phyloP scores from a whole-genome alignment of 2,888 invertebrate species.

The Drosophila melanosoma region DNA sequence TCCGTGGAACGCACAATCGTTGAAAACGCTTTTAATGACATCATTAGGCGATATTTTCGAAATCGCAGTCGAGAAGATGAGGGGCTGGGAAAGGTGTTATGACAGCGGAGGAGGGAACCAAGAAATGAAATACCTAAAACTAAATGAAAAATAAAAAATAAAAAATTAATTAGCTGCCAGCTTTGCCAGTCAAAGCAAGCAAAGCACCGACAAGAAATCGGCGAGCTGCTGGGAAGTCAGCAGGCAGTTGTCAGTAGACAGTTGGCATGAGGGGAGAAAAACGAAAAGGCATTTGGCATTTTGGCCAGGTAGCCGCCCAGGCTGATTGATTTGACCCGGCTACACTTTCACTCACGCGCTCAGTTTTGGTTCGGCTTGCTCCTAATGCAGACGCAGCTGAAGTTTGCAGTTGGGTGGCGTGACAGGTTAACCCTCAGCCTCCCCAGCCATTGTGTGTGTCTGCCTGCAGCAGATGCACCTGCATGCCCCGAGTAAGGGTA shows the following conservation, averaged over 20 bases:
- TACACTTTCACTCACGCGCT: constrained; percentile 58
- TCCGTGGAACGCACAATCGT: constrained; percentile 52
- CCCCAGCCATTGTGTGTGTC: constrained; percentile 46
- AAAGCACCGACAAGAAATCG: constrained; percentile 1
- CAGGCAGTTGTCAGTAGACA: neutral
- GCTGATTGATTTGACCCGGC: constrained; percentile 77
- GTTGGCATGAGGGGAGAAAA: constrained; percentile 14
- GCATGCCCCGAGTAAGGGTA: neutral
- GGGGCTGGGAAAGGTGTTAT: constrained; percentile 48
- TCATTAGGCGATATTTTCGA: constrained; percentile 69
- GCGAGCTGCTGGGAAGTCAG: neutral
- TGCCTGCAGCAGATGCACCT: constrained; percentile 17
- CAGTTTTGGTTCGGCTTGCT: constrained; percentile 19
- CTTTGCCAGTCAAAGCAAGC: constrained; percentile 33
- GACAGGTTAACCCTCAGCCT: constrained; percentile 24
- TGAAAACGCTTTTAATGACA: constrained; percentile 69
- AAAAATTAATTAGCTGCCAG: constrained; percentile 64
- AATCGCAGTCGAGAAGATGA: constrained; percentile 11
- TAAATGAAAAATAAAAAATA: constrained; percentile 11
- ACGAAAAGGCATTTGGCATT: constrained; percentile 52
- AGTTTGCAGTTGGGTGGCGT: constrained; percentile 27
- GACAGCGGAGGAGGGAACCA: constrained; percentile 10
- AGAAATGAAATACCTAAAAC: constrained; percentile 9
- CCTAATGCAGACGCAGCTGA: constrained; percentile 47
- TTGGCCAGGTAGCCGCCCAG: constrained; percentile 72